These are phyloP conservation scores for Lasioglossum malachurum DNA, from an alignment of 2,888 invertebrate genomes.

Conservation along the genomic window DNA sequence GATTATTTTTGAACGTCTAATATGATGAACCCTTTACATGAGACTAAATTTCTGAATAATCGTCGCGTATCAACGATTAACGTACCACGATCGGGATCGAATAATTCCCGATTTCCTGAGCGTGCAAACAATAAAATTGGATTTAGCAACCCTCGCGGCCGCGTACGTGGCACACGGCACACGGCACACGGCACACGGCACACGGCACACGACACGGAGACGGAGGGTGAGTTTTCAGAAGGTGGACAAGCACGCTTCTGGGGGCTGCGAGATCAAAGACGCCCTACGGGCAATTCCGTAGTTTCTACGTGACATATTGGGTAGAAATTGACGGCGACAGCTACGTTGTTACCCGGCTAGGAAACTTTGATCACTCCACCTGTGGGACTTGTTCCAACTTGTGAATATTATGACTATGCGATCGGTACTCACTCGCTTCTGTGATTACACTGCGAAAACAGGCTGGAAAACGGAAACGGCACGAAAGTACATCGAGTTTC, in stretches of 20 bases:
- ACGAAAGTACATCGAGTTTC: neutral
- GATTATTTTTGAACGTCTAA: too few species aligned
- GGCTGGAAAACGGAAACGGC: too few species aligned
- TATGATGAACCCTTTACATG: neutral
- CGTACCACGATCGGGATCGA: slow-evolving; percentile 49
- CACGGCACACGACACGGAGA: slow-evolving; percentile 73
- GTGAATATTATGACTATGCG: slow-evolving; percentile 59
- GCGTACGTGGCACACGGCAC: slow-evolving; percentile 73
- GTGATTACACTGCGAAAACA: slow-evolving; percentile 29
- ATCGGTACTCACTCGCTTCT: slow-evolving; percentile 42
- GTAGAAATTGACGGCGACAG: slow-evolving; percentile 79
- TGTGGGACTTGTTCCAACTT: slow-evolving; percentile 62
- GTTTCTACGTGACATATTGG: slow-evolving; percentile 79
- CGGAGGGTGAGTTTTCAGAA: slow-evolving; percentile 74
- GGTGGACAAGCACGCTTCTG: slow-evolving; percentile 65
- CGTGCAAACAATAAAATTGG: slow-evolving; percentile 78
- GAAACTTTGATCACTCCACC: slow-evolving; percentile 77
- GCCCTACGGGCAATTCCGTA: slow-evolving; percentile 70
- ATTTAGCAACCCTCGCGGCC: slow-evolving; percentile 72
- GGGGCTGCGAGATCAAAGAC: slow-evolving; percentile 75
- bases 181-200: too few species aligned
- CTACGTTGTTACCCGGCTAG: slow-evolving; percentile 70
- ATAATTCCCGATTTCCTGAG: slow-evolving; percentile 69
- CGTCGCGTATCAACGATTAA: slow-evolving; percentile 48
- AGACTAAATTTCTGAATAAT: slow-evolving; percentile 28